Conservation (phyloP, 2,888 invertebrate genomes). For the Andrena trimmerana region DNA sequence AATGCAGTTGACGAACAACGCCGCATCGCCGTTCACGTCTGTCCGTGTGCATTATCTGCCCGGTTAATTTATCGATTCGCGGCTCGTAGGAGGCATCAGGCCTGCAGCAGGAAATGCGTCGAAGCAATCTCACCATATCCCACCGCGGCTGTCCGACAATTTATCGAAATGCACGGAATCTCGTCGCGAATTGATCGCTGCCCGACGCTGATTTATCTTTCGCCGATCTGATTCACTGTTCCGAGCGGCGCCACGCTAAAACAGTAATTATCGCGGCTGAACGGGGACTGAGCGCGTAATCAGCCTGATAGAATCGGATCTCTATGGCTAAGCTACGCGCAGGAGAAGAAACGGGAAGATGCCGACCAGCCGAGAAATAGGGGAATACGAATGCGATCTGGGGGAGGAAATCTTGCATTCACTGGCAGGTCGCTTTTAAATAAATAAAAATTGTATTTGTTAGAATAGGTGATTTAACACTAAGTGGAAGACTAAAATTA, state of each 20-base stretch:
- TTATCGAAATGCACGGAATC: constrained; percentile 48
- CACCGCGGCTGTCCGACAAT: constrained; percentile 45
- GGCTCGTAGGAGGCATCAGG: constrained; percentile 22
- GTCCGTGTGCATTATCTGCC: constrained; percentile 46
- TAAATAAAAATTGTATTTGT: too few relatives aligned
- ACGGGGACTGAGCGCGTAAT: constrained; percentile 2
- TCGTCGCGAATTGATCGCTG: constrained; percentile 43
- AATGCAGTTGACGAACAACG: constrained; percentile 37
- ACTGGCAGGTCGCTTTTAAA: too few relatives aligned
- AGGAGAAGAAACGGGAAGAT: too few relatives aligned
- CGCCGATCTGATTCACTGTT: constrained; percentile 39
- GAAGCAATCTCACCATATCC: constrained; percentile 59
- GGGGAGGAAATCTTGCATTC: too few relatives aligned
- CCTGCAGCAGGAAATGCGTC: constrained; percentile 51
- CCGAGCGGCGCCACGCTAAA: constrained; percentile 2
- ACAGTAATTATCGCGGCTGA: constrained; percentile 28
- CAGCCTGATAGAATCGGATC: background rate
- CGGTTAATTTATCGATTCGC: constrained; percentile 55
- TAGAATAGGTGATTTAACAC: too few relatives aligned
- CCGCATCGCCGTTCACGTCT: constrained; percentile 20
- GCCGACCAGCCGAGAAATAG: too few relatives aligned
- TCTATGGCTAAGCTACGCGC: background rate
- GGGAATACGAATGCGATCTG: background rate
- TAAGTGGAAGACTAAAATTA: too few relatives aligned
- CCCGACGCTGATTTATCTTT: constrained; percentile 47